Evolutionary conservation across 2,113 vertebrate species (phyloP).

Genomic region (Muntiacus muntjak): DNA sequence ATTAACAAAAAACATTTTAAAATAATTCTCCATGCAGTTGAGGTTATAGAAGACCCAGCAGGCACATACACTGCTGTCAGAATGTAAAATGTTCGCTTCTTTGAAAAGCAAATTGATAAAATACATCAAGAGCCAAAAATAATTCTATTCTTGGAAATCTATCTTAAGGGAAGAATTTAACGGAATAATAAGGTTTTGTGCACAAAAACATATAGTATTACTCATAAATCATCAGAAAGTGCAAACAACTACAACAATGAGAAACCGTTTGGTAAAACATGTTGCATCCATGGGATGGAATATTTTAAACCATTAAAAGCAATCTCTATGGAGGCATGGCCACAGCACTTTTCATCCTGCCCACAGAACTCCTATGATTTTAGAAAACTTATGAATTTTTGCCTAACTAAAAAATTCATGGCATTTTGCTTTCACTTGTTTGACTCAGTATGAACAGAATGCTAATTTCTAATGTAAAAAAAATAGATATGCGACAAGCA

Average conservation of each 20-base stretch:
- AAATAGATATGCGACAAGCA: neutral
- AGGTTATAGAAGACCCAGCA: neutral
- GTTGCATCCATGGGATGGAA: neutral
- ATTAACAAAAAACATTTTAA: neutral
- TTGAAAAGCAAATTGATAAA: neutral
- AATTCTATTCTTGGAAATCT: neutral
- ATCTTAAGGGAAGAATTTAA: slow-evolving; percentile 1
- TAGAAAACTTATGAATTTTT: neutral
- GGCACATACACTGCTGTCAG: neutral
- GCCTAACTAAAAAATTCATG: neutral
- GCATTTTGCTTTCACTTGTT: neutral
- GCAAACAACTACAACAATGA: neutral
- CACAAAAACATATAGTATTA: neutral
- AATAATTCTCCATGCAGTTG: neutral
- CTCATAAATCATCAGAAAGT: neutral
- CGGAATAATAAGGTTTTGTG: neutral
- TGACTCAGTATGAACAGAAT: neutral
- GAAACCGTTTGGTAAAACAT: neutral
- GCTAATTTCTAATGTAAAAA: neutral
- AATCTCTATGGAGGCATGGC: neutral
- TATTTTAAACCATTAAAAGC: neutral
- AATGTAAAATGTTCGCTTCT: neutral
- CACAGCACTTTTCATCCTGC: neutral
- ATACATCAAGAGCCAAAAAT: neutral
- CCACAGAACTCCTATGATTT: neutral